Evolutionary conservation across 2,888 invertebrate species (phyloP), one percentile per base, ranked within the genome.

Genomic region (Aleiodes leptofemur): DNA sequence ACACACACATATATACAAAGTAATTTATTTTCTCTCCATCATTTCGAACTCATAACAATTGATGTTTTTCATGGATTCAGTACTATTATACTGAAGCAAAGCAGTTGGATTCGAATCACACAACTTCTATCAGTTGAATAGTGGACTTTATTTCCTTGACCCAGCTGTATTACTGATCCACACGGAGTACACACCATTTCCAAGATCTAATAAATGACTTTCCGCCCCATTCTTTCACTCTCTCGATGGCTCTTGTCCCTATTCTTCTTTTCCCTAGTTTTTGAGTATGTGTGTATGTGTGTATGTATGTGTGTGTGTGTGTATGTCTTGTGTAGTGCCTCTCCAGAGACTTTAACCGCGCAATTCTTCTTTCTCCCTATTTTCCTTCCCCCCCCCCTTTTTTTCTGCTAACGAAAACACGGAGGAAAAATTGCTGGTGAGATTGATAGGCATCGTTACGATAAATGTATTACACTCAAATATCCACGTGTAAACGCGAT

Each of bases 191-290:
- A 69, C 77, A 23, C 23, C 23, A 78, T 77, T 68, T 72, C 69
- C 53, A 76, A 70, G 66, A 76, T 79, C 79, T 71, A 77, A 79
- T 77, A 79, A 79, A 79, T 79, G 77, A 79, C 69, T 64, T 72
- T 76, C 74, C 71, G 68, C 69, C 61, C 59, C 74, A 57, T 66
- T 59, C 59, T 66, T 72, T 71, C 72, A 64, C 38, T 71, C 53
- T 72, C 74, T 71, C 71, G 55, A 74, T 76, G 57, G 75, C 69
- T 69, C 56, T 69, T 57, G 53, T 53, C 73, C 57, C 75, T 78
- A 69, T 61, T 73, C 55, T 64, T 73, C 74, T 56, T 66, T 34
- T 74, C 34, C 55, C 75, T 66, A 31, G 57, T 69, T 77, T 74
- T 74, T 70, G 77, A 72, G 72, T 70, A 50, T 64, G 71, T 72